Conservation (phyloP, 1,140 invertebrate species). For the Cyphomyrmex costatus region DNA sequence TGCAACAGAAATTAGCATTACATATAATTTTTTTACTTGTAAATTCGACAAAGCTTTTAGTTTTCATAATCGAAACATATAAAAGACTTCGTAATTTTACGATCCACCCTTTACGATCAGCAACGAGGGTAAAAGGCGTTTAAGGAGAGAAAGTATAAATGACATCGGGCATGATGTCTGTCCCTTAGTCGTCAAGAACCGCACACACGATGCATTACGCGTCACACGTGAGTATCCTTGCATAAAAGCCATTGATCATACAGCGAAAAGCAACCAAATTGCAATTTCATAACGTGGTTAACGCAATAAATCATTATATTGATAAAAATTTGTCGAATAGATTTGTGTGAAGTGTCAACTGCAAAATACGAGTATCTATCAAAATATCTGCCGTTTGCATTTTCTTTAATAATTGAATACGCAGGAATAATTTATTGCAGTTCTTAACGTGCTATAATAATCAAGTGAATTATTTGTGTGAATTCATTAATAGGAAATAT, state of each 20-base stretch:
- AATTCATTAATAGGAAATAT: conserved; percentile 37
- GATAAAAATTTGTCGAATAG: not conserved
- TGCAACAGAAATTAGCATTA: not conserved
- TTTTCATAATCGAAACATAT: not conserved
- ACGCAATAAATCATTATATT: conserved; percentile 13
- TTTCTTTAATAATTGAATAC: not conserved
- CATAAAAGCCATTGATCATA: conserved; percentile 31
- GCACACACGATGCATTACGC: conserved; percentile 82
- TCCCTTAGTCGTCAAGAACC: conserved; percentile 80
- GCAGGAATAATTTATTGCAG: not conserved
- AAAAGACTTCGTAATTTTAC: not conserved
- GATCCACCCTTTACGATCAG: conserved; percentile 1
- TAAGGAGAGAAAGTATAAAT: conserved; percentile 84
- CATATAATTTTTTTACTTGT: not conserved
- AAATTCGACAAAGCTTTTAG: not conserved
- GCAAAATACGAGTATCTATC: not conserved
- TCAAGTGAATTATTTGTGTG: not conserved
- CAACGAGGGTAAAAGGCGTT: conserved; percentile 67
- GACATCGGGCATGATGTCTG: conserved; percentile 76
- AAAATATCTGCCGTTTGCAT: not conserved
- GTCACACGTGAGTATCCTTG: conserved; percentile 79
- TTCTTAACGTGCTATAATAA: not conserved
- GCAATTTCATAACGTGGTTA: conserved; percentile 50
- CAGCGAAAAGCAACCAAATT: not conserved
- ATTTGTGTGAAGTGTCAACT: conserved; percentile 41